Conservation (phyloP, 2,888 invertebrate genomes). For the Tigriopus californicus region DNA sequence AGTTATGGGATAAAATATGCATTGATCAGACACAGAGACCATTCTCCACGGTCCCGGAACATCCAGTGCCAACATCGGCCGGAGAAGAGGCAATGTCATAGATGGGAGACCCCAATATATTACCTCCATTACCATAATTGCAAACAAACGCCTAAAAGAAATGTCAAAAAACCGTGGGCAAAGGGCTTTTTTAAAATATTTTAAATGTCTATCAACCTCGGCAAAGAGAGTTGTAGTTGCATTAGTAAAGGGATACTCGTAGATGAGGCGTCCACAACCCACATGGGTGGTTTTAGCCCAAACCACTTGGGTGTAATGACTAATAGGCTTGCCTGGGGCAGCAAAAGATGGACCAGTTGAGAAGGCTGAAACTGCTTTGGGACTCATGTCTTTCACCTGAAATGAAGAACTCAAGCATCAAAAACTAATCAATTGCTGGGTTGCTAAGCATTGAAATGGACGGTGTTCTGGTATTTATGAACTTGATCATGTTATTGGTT, state of each 20-base stretch:
- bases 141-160: not conserved
- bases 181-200: not conserved
- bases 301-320: not conserved
- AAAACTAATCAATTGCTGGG: too few species aligned
- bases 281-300: not conserved
- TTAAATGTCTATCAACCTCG: not conserved
- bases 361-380: not conserved
- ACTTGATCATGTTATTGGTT: too few species aligned
- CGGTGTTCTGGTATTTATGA: too few species aligned
- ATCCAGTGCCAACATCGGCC: not conserved
- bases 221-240: not conserved
- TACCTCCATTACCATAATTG: not conserved
- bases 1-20: too few species aligned
- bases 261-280: not conserved
- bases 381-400: not conserved
- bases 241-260: not conserved
- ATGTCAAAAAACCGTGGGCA: not conserved
- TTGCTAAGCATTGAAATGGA: too few species aligned
- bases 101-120: not conserved
- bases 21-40: not conserved
- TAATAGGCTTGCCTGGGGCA: not conserved
- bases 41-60: not conserved
- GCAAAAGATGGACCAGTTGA: too few species aligned
- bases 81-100: not conserved
- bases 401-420: too few species aligned